Conservation (phyloP, 2,888 invertebrate species). For the Caenorhabditis sp. region DNA sequence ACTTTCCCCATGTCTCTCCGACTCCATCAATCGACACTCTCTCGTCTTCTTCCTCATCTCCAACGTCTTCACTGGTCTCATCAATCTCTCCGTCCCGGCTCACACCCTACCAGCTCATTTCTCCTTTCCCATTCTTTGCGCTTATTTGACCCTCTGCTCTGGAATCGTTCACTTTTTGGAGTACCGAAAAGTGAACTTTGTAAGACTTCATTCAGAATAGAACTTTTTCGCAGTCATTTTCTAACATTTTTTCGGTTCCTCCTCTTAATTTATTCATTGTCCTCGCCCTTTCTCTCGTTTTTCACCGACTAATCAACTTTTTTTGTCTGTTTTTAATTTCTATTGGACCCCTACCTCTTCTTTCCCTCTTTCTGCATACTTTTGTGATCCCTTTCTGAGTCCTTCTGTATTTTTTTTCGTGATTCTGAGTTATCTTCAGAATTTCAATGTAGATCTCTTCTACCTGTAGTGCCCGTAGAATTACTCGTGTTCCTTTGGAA, state of each 20-base stretch:
- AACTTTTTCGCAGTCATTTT: background rate
- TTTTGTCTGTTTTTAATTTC: background rate
- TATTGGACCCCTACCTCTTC: background rate
- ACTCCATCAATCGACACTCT: slow-evolving; percentile 85
- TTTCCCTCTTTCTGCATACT: slow-evolving; percentile 6
- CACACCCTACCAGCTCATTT: slow-evolving; percentile 16
- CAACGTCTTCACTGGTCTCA: slow-evolving; percentile 90
- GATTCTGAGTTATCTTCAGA: background rate
- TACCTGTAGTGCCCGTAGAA: background rate
- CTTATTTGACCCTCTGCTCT: slow-evolving; percentile 17
- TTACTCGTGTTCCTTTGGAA: background rate
- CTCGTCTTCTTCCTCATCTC: slow-evolving; percentile 90
- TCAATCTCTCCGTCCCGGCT: slow-evolving; percentile 45
- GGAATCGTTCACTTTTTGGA: slow-evolving; percentile 52
- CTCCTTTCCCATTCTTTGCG: slow-evolving; percentile 39
- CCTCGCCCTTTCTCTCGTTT: background rate
- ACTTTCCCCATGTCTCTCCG: slow-evolving; percentile 72
- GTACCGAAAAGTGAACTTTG: slow-evolving; percentile 49
- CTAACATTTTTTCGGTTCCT: slow-evolving; percentile 13
- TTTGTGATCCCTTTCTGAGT: slow-evolving; percentile 6
- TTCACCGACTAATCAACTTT: slow-evolving; percentile 16
- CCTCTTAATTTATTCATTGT: background rate
- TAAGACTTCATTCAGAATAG: slow-evolving; percentile 39
- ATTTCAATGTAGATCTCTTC: background rate
- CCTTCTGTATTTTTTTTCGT: background rate